Evolutionary conservation across 2,888 invertebrate species (phyloP), one percentile per base, ranked within the genome.

Genomic region (Idaea aversata): DNA sequence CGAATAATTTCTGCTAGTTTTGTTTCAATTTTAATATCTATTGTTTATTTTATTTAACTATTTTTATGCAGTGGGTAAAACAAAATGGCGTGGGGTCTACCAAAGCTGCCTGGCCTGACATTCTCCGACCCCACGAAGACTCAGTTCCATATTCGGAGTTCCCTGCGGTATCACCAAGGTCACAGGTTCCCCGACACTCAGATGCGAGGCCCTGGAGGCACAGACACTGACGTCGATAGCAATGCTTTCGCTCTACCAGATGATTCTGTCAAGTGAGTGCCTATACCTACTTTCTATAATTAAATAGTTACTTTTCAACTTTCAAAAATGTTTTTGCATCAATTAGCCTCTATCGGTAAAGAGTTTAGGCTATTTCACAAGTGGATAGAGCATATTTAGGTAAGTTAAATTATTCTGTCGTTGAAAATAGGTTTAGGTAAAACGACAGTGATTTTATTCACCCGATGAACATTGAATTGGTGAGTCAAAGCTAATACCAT

Each of bases 91-190:
- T 93, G 93, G 93, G 95, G 95, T 62, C 87, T 96, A 62, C 96
- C 96, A 5, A 95, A 95, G 85, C 86, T 96, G 65, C 96, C 96
- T 6, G 96, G 96, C 63, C 94, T 95, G 75, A 92, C 92, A 15
- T 96, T 96, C 81, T 86, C 91, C 57, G 95, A 96, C 83, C 94
- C 95, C 5, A 95, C 95, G 78, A 93, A 94, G 79, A 93, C 93
- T 7, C 93, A 94, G 74, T 93, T 93, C 79, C 94, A 95, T 75
- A 84, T 94, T 10, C 87, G 93, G 15, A 95, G 95, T 73, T 95
- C 95, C 5, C 94, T 96, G 68, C 93, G 93, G 58, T 94, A 94
- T 76, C 91, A 94, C 73, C 96, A 96, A 86, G 97, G 97, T 0
- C 82, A 95, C 82, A 91, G 94, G 69, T 87, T 95, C 59, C 93